A percentile compares a stretch with the other conserved stretches of the same genome.
Evolutionary conservation across 2,113 vertebrate genomes (phyloP).

Genomic region (Diglossa brunneiventris): DNA sequence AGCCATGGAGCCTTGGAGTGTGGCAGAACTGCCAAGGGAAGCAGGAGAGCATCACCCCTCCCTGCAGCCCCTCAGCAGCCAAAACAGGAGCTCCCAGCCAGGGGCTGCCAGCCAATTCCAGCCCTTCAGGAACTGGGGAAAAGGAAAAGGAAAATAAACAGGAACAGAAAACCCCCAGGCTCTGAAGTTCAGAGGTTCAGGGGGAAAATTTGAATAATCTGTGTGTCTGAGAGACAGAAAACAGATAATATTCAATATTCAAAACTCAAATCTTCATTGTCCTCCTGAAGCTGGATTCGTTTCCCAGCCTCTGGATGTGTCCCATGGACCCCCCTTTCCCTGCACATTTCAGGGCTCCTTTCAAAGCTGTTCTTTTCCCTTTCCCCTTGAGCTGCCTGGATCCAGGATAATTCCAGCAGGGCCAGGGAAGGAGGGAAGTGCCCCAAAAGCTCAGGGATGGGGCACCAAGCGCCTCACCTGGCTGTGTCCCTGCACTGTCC

Average conservation of each 20-base stretch:
- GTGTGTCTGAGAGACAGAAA: neutral
- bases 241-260: neutral
- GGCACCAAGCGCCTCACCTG: neutral
- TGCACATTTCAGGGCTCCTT: neutral
- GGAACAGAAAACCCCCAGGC: neutral
- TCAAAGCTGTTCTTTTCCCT: neutral
- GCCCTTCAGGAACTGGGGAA: neutral
- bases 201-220: neutral
- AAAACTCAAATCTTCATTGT: neutral
- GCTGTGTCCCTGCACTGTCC: neutral
- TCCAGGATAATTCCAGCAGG: neutral
- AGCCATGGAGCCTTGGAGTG: neutral
- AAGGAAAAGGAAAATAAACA: neutral
- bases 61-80: neutral
- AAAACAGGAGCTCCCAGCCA: neutral
- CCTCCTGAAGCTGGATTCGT: neutral
- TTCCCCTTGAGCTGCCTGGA: neutral
- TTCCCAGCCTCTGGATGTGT: neutral
- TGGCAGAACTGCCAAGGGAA: neutral
- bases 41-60: neutral
- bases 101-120: neutral
- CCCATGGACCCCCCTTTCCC: neutral
- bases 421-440: neutral
- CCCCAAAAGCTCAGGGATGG: fast-evolving
- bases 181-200: neutral